These are phyloP conservation scores for Anoura caudifer DNA, from an alignment of 2,113 vertebrate genomes.

Conservation along the genomic window DNA sequence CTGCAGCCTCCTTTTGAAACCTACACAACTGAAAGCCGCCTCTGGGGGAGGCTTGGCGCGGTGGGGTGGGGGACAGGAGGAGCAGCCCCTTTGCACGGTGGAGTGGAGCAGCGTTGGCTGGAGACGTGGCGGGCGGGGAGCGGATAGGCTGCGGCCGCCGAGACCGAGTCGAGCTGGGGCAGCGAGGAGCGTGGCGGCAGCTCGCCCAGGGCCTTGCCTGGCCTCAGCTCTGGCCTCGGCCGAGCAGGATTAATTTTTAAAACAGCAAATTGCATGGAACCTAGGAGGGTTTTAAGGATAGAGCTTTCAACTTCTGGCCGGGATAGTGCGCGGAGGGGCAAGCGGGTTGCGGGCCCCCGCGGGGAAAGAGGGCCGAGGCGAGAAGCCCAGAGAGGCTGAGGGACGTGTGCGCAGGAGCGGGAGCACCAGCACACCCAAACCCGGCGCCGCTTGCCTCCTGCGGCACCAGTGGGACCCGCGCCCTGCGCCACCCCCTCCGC, in stretches of 20 bases:
- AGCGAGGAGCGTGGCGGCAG: background rate
- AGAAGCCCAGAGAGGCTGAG: background rate
- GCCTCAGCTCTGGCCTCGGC: background rate
- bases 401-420: background rate
- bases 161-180: background rate
- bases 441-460: conserved; percentile 27
- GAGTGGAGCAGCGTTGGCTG: background rate
- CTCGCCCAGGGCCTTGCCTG: background rate
- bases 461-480: conserved; percentile 8
- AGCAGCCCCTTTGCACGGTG: background rate
- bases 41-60: background rate
- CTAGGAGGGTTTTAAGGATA: background rate
- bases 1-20: background rate
- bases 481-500: conserved; percentile 38
- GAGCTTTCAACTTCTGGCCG: background rate
- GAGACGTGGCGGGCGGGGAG: background rate
- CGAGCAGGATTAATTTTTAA: background rate
- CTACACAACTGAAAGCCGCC: background rate
- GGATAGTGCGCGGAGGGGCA: background rate
- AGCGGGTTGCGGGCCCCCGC: background rate
- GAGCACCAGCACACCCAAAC: conserved; percentile 10
- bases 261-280: background rate
- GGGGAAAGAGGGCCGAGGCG: background rate
- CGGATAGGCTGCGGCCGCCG: background rate
- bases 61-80: background rate